Percentiles rank a stretch among this genome's conserved stretches.
Evolutionary conservation across 2,888 invertebrate species (phyloP).

Genomic region (Flabesymbios commensalis): DNA sequence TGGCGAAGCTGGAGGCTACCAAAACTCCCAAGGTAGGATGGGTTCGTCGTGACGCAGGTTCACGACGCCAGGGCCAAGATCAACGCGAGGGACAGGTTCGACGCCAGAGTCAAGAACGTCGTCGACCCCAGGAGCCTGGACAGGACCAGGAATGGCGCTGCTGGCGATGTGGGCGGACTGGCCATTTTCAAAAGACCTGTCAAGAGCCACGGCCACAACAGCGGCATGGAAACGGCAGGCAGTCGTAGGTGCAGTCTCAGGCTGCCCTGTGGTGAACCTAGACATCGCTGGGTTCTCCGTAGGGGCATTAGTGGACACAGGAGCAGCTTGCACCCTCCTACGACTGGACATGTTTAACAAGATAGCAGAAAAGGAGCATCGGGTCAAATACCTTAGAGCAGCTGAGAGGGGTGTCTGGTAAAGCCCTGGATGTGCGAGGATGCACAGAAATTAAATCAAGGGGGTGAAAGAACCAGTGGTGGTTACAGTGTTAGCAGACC

Average conservation of each 20-base stretch:
- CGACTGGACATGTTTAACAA: not conserved
- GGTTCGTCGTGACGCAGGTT: no score
- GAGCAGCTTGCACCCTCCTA: conserved; percentile 6
- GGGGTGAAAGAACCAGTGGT: not conserved
- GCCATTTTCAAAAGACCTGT: not conserved
- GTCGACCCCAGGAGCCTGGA: no score
- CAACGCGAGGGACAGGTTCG: no score
- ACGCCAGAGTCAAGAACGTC: no score
- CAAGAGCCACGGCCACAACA: not conserved
- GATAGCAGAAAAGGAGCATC: not conserved
- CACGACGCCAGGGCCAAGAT: no score
- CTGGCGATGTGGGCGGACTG: not conserved
- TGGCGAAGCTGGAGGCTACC: not conserved
- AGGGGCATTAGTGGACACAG: conserved; percentile 3
- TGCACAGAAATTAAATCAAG: not conserved
- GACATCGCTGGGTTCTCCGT: not conserved
- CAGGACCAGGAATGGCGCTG: not conserved
- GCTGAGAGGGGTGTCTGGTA: not conserved
- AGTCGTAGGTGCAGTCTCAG: not conserved
- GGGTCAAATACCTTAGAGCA: not conserved
- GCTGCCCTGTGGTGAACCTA: not conserved
- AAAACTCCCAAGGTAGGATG: no score
- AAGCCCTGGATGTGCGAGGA: not conserved
- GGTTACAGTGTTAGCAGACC: not conserved
- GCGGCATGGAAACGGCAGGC: not conserved